Evolutionary conservation across 2,113 vertebrate species (phyloP).

Genomic region (Malurus melanocephalus): DNA sequence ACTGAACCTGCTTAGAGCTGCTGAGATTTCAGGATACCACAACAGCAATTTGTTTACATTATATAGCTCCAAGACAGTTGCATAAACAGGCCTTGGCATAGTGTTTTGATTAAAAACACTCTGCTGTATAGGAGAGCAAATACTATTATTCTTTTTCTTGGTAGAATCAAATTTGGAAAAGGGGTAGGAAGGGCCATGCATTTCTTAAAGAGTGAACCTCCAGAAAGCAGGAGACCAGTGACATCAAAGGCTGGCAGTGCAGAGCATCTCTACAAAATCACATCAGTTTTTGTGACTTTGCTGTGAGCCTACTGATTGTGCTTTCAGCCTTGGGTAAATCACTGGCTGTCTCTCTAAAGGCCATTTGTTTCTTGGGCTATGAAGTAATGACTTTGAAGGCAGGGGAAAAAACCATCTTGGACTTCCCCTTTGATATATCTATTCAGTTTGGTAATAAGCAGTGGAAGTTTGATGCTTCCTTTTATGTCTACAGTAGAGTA

Average conservation of each 20-base stretch:
- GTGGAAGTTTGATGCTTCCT: conserved; percentile 60
- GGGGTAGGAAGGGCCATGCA: background rate
- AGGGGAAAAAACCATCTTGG: background rate
- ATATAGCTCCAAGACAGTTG: background rate
- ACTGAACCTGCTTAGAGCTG: background rate
- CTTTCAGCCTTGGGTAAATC: background rate
- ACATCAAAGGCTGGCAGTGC: background rate
- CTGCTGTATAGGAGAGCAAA: background rate
- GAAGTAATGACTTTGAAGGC: background rate
- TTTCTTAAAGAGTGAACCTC: background rate
- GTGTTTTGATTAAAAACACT: background rate
- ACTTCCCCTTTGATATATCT: conserved; percentile 52
- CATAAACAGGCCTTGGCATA: background rate
- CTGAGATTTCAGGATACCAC: background rate
- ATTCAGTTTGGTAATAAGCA: conserved; percentile 40
- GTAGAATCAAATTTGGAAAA: background rate
- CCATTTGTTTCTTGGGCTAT: background rate
- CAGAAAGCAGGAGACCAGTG: background rate
- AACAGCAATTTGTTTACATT: background rate
- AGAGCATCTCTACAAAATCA: background rate
- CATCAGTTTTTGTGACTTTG: background rate
- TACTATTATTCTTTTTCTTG: background rate
- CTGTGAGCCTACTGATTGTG: background rate
- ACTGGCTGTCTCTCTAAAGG: background rate
- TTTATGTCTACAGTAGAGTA: conserved; percentile 39